phyloP scores from a whole-genome alignment of 92 coral and sea anemone genomes.

The Chrysogorgia sp. region DNA sequence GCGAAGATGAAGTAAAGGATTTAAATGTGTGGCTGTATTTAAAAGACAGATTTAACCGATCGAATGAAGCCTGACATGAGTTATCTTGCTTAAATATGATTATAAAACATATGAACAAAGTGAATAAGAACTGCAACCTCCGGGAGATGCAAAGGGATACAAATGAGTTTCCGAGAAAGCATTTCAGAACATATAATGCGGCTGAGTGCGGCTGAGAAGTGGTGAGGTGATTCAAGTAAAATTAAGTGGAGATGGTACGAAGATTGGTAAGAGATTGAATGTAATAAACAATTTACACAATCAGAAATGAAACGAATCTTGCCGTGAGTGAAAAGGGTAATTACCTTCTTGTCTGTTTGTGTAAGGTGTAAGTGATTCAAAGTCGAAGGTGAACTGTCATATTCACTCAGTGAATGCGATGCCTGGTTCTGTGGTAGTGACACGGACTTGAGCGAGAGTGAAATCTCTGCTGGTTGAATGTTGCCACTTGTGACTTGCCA shows the following conservation, averaged over 20 bases:
- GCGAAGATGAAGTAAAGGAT: slow-evolving; percentile 4
- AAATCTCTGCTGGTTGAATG: too few relatives aligned
- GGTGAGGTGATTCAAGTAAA: neutral
- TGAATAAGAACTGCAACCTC: slow-evolving; percentile 55
- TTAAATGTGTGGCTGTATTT: slow-evolving; percentile 31
- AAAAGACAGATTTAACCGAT: slow-evolving; percentile 28
- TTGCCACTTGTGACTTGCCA: too few relatives aligned
- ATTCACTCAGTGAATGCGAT: too few relatives aligned
- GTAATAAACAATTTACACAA: slow-evolving; percentile 6
- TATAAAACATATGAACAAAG: neutral
- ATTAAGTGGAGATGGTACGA: slow-evolving; percentile 17
- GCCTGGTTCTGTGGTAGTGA: too few relatives aligned
- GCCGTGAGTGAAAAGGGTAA: slow-evolving; percentile 51
- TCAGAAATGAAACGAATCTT: slow-evolving; percentile 14
- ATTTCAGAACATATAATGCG: slow-evolving; percentile 27
- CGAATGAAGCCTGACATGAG: slow-evolving; percentile 37
- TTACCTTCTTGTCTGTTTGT: slow-evolving; percentile 15
- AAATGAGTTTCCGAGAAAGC: slow-evolving; percentile 48
- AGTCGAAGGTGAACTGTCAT: too few relatives aligned
- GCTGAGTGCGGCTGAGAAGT: neutral
- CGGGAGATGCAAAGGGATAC: slow-evolving; percentile 57
- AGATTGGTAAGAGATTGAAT: neutral
- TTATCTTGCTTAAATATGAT: neutral
- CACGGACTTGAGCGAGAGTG: too few relatives aligned
- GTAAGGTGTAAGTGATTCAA: too few relatives aligned